Base-by-base conservation (phyloP, 1,140 invertebrate genomes). In the Camponotus floridanus region DNA sequence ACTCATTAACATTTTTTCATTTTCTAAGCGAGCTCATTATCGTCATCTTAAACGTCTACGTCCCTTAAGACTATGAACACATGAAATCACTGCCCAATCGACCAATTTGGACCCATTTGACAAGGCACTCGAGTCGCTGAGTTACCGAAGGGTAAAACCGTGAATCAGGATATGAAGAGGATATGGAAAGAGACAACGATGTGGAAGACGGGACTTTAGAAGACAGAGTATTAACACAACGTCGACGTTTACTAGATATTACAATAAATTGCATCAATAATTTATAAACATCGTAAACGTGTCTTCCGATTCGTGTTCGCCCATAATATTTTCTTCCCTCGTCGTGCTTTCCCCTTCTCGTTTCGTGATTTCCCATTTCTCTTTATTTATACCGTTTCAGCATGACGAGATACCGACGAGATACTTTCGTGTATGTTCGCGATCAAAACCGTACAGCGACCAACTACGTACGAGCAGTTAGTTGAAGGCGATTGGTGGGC, bases 81-180 rank as follows among this genome's bases (percentile, higher is more conserved):
- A 95, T 95, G 94, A 94, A 95, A 95, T 95, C 94, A 95, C 95
- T 95, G 94, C 94, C 94, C 93, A 93, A 95, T 95, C 93, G 92
- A 94, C 93, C 92, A 92, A 93, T 94, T 94, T 94, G 93, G 93
- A 95, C 94, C 93, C 94, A 93, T 93, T 92, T 91, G 86, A 92
- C 88, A 95, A 94, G 93, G 93, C 93, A 94, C 92, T 93, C 88
- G 89, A 92, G 87, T 94, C 91, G 91, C 89, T 90, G 87, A 88
- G 87, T 87, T 67, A 85, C 79, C 76, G 71, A 87, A 84, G 51
- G 42, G 26, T 11, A 8, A 55, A 51, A 55, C n/a, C 8, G 13
- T 39, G 57, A 62, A 61, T 62, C 45, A 33, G 70, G 18, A 18
- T 45, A 13, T 48, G 62, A 31, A 21, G 55, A 36, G 55, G 64